Evolutionary conservation across 2,888 invertebrate species (phyloP).

Genomic region (Pogonocherus hispidulus): DNA sequence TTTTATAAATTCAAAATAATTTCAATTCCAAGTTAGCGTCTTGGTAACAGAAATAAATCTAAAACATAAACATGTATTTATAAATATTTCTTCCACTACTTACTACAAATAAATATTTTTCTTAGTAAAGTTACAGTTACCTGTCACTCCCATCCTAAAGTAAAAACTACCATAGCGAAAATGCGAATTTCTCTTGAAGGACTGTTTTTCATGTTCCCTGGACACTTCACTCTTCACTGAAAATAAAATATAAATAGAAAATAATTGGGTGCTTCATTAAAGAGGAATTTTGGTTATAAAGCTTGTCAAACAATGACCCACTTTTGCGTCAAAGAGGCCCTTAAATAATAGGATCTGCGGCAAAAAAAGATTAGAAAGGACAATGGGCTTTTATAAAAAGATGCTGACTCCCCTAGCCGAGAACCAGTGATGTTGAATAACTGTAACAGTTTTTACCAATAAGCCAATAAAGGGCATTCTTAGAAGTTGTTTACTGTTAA

Average conservation of each 20-base stretch:
- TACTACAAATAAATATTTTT: no score
- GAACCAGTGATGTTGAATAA: no score
- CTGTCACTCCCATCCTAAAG: conserved; percentile 86
- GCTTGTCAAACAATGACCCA: not conserved
- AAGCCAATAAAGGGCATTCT: no score
- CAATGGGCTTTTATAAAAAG: not conserved
- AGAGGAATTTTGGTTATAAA: not conserved
- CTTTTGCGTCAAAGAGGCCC: not conserved
- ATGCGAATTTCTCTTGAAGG: conserved; percentile 27
- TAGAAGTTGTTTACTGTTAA: no score
- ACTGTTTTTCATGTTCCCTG: conserved; percentile 5
- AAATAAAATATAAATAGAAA: conserved; percentile 67
- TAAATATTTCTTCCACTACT: no score
- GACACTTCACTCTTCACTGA: conserved; percentile 14
- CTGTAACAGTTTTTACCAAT: no score
- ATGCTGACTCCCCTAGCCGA: not conserved
- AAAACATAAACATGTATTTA: no score
- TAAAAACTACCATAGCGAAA: conserved; percentile 87
- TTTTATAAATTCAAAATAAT: no score
- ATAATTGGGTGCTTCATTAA: not conserved
- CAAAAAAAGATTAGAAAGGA: not conserved
- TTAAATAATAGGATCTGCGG: not conserved
- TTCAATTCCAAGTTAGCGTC: no score
- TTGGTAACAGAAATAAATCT: no score
- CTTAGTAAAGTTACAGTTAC: conserved; percentile 66